Base-by-base conservation (phyloP, 1,140 invertebrate species). In the Ips typographus region DNA sequence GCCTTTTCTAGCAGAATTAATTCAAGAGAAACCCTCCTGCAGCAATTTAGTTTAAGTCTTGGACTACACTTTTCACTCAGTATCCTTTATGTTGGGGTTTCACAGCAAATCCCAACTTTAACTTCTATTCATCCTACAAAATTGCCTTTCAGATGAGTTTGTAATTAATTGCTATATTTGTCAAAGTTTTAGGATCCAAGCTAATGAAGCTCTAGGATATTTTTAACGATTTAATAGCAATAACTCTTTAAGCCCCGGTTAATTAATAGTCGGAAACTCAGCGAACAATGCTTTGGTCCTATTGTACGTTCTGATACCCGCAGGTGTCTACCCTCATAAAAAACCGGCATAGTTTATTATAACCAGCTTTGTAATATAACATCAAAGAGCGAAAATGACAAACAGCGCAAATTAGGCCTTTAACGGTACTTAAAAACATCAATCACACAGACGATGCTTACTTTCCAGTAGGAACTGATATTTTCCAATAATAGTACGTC, bases 401-500 rank as follows among this genome's bases (percentile, higher is more conserved):
- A 49, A 49, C 22, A 49, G 22, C 44, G 22, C 44, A 49, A 49
- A 49, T 49, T 49, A 2, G 22, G 44, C 2, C 22, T 49, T 49
- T 8, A 49, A 49, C 22, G 44, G 3, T 22, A 8, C 44, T 49
- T 49, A 49, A 49, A 49, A 49, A 49, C 44, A 49, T 49, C 44
- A 49, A 49, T 49, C 44, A 49, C 44, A 49, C 44, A 49, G 6
- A 8, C 44, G 44, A 22, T 56, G 70, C 74, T 75, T 75, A 86
- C 85, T 83, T 83, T 80, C 81, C 37, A 85, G 70, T 3, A 83
- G 75, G 37, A 87, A 82, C 57, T 84, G 82, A 70, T 86, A 88
- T 8, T 87, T 84, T n/a, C 85, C 86, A 62, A 84, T 87, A 1
- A 92, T 82, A 2, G 87, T 82, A 47, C 89, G 82, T 3, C 90